Conservation (phyloP, 2,113 vertebrate genomes). For the Anolis sagrei region DNA sequence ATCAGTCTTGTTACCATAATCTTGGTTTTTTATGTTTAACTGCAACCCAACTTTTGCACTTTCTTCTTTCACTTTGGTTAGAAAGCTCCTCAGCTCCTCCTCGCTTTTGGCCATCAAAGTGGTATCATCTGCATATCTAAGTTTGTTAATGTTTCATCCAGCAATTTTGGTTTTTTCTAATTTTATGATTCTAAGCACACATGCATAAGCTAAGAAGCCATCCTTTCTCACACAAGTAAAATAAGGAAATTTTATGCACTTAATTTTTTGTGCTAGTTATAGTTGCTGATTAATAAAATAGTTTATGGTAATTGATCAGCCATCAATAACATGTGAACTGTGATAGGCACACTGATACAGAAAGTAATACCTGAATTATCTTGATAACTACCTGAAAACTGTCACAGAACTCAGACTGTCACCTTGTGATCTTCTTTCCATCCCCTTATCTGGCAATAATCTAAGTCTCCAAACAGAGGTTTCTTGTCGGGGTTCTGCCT, state of each 20-base stretch:
- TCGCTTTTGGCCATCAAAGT: too few species aligned
- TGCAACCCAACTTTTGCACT: too few species aligned
- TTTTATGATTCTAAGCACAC: not conserved
- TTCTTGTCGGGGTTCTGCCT: not conserved
- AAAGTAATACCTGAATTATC: not conserved
- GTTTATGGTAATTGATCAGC: not conserved
- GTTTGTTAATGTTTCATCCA: too few species aligned
- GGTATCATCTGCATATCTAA: too few species aligned
- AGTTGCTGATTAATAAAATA: not conserved
- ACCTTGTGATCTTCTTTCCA: constrained; percentile 18
- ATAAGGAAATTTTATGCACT: not conserved
- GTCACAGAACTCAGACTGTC: constrained; percentile 7
- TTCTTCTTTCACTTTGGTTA: too few species aligned
- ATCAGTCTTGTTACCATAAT: too few species aligned
- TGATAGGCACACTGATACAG: not conserved
- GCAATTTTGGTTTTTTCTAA: too few species aligned
- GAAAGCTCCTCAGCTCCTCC: too few species aligned
- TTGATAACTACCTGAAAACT: constrained; percentile 14
- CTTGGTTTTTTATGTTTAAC: too few species aligned
- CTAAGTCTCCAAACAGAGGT: constrained; percentile 1
- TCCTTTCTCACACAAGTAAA: not conserved
- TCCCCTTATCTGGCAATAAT: constrained; percentile 22
- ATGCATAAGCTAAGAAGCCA: too few species aligned
- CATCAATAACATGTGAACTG: not conserved
- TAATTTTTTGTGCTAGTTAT: not conserved